phyloP scores from a whole-genome alignment of 2,113 vertebrate genomes.

The Rana temporaria region DNA sequence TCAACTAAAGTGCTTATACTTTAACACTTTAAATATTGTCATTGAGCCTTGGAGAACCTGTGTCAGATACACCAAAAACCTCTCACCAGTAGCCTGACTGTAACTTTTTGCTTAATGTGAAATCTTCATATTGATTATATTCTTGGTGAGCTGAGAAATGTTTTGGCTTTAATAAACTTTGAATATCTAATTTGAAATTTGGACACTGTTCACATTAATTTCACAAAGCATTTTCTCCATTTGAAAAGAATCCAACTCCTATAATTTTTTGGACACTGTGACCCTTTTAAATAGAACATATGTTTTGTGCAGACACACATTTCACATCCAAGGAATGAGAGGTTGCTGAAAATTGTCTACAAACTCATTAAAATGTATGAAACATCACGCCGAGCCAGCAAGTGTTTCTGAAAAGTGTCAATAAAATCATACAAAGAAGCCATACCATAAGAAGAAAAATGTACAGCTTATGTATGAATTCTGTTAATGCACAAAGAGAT shows the following conservation, averaged over 20 bases:
- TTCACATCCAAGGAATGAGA: constrained; percentile 20
- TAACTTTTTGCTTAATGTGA: constrained; percentile 16
- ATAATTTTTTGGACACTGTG: constrained; percentile 46
- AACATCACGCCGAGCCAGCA: neutral
- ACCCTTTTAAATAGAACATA: constrained; percentile 55
- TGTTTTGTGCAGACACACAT: constrained; percentile 43
- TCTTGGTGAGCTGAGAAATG: neutral
- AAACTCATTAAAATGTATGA: constrained; percentile 43
- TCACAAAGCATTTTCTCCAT: constrained; percentile 50
- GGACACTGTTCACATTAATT: constrained; percentile 46
- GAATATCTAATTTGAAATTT: constrained; percentile 38
- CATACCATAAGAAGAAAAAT: neutral
- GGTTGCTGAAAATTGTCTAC: constrained; percentile 12
- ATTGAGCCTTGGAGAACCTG: too few species aligned
- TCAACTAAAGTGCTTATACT: too few species aligned
- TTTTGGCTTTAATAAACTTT: constrained; percentile 29
- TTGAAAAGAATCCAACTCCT: constrained; percentile 47
- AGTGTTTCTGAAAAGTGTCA: constrained; percentile 6
- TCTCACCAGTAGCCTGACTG: neutral
- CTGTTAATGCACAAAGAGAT: too few species aligned
- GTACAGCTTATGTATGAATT: neutral
- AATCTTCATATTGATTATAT: constrained; percentile 29
- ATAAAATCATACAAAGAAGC: neutral
- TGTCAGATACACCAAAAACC: neutral
- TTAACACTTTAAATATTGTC: too few species aligned